These are phyloP conservation scores for Bombus difficillimus DNA, from an alignment of 1,140 invertebrate species.

Conservation along the genomic window DNA sequence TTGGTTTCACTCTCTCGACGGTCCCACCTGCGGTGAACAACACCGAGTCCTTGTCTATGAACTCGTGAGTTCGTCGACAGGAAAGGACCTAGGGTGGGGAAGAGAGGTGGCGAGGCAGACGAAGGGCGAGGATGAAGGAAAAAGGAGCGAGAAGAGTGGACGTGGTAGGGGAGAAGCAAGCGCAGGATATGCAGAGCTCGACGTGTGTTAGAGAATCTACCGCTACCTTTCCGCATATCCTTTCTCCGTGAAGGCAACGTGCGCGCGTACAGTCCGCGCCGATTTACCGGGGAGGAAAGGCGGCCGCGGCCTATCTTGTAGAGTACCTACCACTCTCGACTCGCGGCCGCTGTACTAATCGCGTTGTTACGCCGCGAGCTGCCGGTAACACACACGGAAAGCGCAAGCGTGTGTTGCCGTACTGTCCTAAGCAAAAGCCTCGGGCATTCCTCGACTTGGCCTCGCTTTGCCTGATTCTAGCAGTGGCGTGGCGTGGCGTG, in stretches of 20 bases:
- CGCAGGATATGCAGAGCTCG: slow-evolving; percentile 24
- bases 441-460: slow-evolving; percentile 29
- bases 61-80: slow-evolving; percentile 54
- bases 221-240: slow-evolving; percentile 67
- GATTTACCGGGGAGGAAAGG: slow-evolving; percentile 60
- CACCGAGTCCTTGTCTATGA: slow-evolving; percentile 65
- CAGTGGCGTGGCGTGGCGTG: background rate
- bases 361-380: slow-evolving; percentile 53
- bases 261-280: slow-evolving; percentile 52
- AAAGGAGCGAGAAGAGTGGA: background rate
- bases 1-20: slow-evolving; percentile 21
- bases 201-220: slow-evolving; percentile 35
- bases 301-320: slow-evolving; percentile 34
- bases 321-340: slow-evolving; percentile 30
- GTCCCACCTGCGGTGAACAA: slow-evolving; percentile 65
- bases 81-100: background rate
- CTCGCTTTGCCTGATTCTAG: slow-evolving; percentile 13
- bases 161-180: background rate
- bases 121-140: slow-evolving; percentile 11
- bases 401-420: slow-evolving; percentile 5
- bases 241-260: slow-evolving; percentile 52
- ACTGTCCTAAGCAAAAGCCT: slow-evolving; percentile 57
- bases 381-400: slow-evolving; percentile 22
- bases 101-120: background rate
- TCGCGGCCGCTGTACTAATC: slow-evolving; percentile 60